Base-by-base conservation (phyloP, 2,797 vertebrate genomes). In the Etheostoma perlongum region DNA sequence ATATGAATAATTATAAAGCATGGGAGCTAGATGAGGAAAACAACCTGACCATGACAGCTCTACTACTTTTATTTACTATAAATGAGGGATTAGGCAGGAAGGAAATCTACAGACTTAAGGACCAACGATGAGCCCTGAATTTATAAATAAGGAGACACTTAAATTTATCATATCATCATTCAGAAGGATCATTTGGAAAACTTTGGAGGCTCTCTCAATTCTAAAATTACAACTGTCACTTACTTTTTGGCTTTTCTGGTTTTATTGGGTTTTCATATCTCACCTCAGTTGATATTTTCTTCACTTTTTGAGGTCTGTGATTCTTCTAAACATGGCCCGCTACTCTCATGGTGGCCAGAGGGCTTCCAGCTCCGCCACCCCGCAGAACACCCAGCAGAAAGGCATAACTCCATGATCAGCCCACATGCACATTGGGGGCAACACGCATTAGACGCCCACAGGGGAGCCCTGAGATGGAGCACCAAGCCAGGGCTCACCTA, bases 1-100 rank as follows among this genome's bases (percentile, higher is more conserved):
- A 94, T 94, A 95, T 95, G 94, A 95, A 95, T 96, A 96, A 95
- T 96, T 95, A 95, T 94, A 94, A 94, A 92, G 93, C 93, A 93
- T 87, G 85, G 78, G 90, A 89, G 88, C 88, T 90, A 88, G 91
- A 92, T 92, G 92, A 93, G 93, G 86, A 91, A 94, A 94, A 92
- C 91, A 94, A 90, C 92, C 92, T 94, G 90, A 93, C 90, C 93
- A 91, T 94, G 93, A 95, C 93, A 95, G 94, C 94, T 94, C 92
- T 94, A 92, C 93, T 93, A 93, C 93, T 95, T 94, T 93, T 94
- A 94, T 94, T 94, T 94, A 94, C 92, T 94, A 92, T 88, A 94
- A 95, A 95, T 94, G 92, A 95, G 91, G 94, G 94, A 95, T 95
- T 95, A 95, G 91, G 88, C 82, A 73, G 77, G 71, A 74, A 78